Evolutionary conservation across 2,797 vertebrate genomes (phyloP).

Genomic region (Monodelphis domestica): DNA sequence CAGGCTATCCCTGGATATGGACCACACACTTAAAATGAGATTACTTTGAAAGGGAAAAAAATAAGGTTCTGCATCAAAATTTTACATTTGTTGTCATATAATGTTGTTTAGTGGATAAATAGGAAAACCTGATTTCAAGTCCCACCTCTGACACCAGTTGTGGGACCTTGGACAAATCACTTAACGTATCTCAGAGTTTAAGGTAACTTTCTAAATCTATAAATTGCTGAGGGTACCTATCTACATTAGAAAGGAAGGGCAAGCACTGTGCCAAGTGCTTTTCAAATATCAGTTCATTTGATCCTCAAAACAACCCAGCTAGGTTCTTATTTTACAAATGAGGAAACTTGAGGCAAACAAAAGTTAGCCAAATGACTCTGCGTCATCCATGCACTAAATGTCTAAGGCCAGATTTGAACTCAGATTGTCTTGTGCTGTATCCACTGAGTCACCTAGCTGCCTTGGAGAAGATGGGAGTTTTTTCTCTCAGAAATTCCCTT

Average conservation of each 20-base stretch:
- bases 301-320: background rate
- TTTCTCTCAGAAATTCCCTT: background rate
- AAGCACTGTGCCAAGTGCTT: background rate
- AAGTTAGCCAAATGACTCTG: background rate
- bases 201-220: background rate
- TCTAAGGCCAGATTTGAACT: background rate
- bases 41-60: background rate
- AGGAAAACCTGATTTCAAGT: background rate
- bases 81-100: background rate
- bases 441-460: background rate
- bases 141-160: background rate
- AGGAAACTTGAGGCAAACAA: background rate
- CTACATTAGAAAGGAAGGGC: background rate
- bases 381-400: background rate
- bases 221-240: background rate
- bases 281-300: background rate
- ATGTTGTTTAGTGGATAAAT: background rate
- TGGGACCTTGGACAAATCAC: background rate
- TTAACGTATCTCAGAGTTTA: background rate
- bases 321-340: background rate
- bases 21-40: background rate
- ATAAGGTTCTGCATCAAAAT: background rate
- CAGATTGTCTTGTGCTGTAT: background rate
- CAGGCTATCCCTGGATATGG: background rate
- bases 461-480: background rate